Base-by-base conservation (phyloP, 2,113 vertebrate genomes). In the Ageneiosus marmoratus region DNA sequence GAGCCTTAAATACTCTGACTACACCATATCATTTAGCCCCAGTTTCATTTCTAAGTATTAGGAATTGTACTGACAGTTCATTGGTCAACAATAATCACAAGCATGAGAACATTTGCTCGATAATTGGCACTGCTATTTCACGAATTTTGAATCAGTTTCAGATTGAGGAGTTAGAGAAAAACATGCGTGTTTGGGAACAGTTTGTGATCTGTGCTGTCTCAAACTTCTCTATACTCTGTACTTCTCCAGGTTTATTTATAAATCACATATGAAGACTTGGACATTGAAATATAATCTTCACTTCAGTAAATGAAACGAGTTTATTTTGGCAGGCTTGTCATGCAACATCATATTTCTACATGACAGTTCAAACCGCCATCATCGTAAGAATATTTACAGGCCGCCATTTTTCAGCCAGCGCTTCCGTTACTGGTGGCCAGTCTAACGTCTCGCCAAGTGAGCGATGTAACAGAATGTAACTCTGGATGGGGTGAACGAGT, bases 351-450 rank as follows among this genome's bases (percentile, higher is more conserved):
- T 10, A 67, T n/a, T n/a, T n/a, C n/a, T n/a, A 22, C 32, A 27
- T 12, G 58, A 27, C 58, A 2, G 62, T 41, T n/a, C 22, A 70
- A 16, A 5, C 72, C 70, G 44, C 46, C 70, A 50, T 51, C 29
- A 29, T 72, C 65, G 22, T 16, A 16, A 16, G 24, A 6, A 27
- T 50, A 7, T 72, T 72, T 50, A 50, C n/a, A 50, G 7, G n/a
- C 46, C 44, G 44, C 70, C 70, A 50, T 74, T 53, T 29, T 75
- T 74, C 6, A 48, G 69, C 69, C 6, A 48, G 69, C 69, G 69
- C 11, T 12, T 27, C 12, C 6, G 70, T 48, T 27, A 3, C 3
- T 27, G 41, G 24, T 9, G 70, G n/a, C 4, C 73, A 53, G 50
- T 34, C 0, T 4, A 53, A 34, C 9, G 2, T 18, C 44, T 50